Evolutionary conservation across 2,888 invertebrate species (phyloP).

Genomic region (Petrophora chlorosata): DNA sequence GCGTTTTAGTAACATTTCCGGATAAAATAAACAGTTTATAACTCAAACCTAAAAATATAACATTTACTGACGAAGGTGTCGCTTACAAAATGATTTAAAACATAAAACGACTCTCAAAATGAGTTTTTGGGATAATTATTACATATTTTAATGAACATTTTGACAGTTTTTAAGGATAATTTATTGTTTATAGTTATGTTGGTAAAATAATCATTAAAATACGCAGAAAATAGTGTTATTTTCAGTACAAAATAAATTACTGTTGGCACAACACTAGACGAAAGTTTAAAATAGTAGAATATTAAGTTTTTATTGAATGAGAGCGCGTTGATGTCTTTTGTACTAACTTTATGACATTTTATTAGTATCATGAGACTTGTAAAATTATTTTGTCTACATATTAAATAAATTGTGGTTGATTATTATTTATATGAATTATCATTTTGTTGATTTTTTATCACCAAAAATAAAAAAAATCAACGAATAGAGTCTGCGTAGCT

Average conservation of each 20-base stretch:
- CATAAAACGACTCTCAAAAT: constrained; percentile 27
- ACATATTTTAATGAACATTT: constrained; percentile 10
- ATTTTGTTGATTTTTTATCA: no score
- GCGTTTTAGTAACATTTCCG: constrained; percentile 26
- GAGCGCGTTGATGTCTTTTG: constrained; percentile 13
- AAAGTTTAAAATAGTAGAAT: neutral
- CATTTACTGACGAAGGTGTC: constrained; percentile 23
- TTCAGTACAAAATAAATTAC: constrained; percentile 3
- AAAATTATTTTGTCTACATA: neutral
- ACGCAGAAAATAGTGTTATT: constrained; percentile 7
- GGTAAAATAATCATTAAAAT: constrained; percentile 9
- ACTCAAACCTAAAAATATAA: constrained; percentile 24
- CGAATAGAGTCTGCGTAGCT: no score
- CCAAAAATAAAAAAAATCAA: no score
- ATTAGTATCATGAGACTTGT: constrained; percentile 6
- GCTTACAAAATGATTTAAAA: constrained; percentile 29
- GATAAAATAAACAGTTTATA: constrained; percentile 30
- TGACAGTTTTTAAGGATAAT: constrained; percentile 15
- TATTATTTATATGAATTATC: no score
- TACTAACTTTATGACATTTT: constrained; percentile 2
- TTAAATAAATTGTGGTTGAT: no score
- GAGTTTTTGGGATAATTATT: constrained; percentile 9
- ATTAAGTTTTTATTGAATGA: constrained; percentile 3
- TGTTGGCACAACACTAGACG: constrained; percentile 11
- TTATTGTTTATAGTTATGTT: constrained; percentile 1